Base-by-base conservation (phyloP, 2,113 vertebrate genomes). In the Lipotes vexillifer region DNA sequence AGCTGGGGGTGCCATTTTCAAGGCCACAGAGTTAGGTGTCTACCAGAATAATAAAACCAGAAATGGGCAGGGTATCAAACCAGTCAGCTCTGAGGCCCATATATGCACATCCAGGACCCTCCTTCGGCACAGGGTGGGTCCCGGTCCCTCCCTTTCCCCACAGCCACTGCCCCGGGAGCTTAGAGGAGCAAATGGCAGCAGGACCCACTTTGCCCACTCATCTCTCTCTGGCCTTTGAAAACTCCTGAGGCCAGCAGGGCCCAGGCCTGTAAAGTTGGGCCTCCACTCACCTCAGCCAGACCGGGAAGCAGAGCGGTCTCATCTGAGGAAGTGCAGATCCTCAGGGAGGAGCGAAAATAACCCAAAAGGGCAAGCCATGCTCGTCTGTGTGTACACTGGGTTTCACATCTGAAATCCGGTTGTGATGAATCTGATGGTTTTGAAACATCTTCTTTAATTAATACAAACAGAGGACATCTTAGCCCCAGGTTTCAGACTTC, bases 401-500 rank as follows among this genome's bases (percentile, higher is more conserved):
- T 98, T 99, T 98, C 98, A 98, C 97, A 97, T 98, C 96, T 98
- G 98, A 98, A 98, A 98, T 97, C 96, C 97, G 96, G 98, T 97
- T 94, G 71, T 98, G 98, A 99, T 99, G 98, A 98, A 99, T 98
- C 98, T 98, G 98, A 97, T 98, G 98, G 93, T 94, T 98, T 98
- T 98, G 98, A 98, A 98, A 98, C 98, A 98, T 98, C 98, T 95
- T 97, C 96, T 97, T 97, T 99, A 98, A 99, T 99, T 99, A 98
- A 99, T 99, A 98, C 98, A 99, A 98, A 97, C 94, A 98, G 97
- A 98, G 97, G 97, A 98, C 93, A 94, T 97, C 96, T 98, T 98
- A 97, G 97, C 96, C 93, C 0, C 29, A 93, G 95, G 97, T 98
- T 98, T 98, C 98, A 97, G 91, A 98, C 98, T 98, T 99, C 98